Conservation (phyloP, 2,888 invertebrate species). For the Cephus pygmeus region DNA sequence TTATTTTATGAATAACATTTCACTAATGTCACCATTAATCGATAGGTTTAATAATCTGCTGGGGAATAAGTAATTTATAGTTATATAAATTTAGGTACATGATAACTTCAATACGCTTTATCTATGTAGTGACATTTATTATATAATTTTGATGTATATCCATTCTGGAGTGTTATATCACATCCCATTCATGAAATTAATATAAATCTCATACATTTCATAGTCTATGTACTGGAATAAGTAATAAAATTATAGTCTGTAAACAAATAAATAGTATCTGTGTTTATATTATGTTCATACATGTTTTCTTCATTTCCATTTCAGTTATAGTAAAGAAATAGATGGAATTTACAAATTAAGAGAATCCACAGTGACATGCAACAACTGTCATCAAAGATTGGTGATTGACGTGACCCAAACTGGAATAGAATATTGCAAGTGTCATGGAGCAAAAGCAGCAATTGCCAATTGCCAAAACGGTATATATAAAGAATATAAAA, state of each 20-base stretch:
- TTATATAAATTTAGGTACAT: not conserved
- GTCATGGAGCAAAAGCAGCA: slow-evolving; percentile 46
- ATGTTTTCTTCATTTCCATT: slow-evolving; percentile 24
- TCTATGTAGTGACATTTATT: not conserved
- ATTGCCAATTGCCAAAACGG: slow-evolving; percentile 22
- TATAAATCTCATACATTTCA: not conserved
- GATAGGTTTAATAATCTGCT: not conserved
- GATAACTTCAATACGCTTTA: not conserved
- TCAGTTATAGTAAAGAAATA: slow-evolving; percentile 70
- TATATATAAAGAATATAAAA: slow-evolving; percentile 22
- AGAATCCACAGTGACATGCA: slow-evolving; percentile 69
- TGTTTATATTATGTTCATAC: not conserved
- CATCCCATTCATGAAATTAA: not conserved
- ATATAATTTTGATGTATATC: not conserved
- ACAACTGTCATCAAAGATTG: slow-evolving; percentile 66
- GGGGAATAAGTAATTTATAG: not conserved
- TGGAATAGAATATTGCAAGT: slow-evolving; percentile 68
- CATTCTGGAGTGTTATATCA: not conserved
- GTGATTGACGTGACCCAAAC: slow-evolving; percentile 62
- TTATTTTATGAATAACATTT: not conserved
- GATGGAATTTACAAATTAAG: slow-evolving; percentile 70
- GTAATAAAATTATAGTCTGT: not conserved
- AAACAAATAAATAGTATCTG: slow-evolving; percentile 4
- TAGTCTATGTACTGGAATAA: not conserved
- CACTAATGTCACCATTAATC: not conserved